Evolutionary conservation across 2,888 invertebrate species (phyloP), one percentile per base, ranked within the genome.

Genomic region (Anaspis maculata): DNA sequence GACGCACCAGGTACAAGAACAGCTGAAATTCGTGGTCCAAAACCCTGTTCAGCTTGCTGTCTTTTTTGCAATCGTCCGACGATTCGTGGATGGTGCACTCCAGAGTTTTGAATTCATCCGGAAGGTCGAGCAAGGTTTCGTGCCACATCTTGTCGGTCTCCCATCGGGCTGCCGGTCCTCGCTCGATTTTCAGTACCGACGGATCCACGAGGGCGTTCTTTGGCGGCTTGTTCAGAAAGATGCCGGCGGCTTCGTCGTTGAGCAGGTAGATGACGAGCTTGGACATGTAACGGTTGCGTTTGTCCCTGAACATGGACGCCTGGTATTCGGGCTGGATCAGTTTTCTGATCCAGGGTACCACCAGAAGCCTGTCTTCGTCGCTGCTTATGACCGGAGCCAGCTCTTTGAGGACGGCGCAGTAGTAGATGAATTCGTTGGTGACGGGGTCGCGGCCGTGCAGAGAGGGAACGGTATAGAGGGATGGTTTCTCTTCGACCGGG

Each of bases 281-380:
- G 1, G 63, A 49, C n/a, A 70, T 49, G 44, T 67, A 69, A 41
- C 65, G 60, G 48, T 71, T 71, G 11, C 70, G 52, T 41, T 71
- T 71, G 41, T 65, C 67, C 21, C 65, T 53, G 12, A 71, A 56
- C 22, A 58, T 54, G 1, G 61, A 54, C 25, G 64, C 66, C 41
- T 69, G 67, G 45, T 70, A 71, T 45, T 70, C 70, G 2, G 70
- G 68, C 15, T 66, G 55, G 42, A 69, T 70, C 2, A 71, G 51
- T 49, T 70, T 71, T 39, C 56, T 59, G 2, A 68, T 54, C 71
- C 71, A 71, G 0, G 66, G 67, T 7, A 63, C 51, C 6, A 66
- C 57, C 14, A 52, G 45, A 13, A 56, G 48, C 30, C 64, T 56
- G 32, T 67, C 67, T 2, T 40, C 32, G 15, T 61, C 57, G 27